Base-by-base conservation (phyloP, 1,140 invertebrate species). In the Danaus plexippus region DNA sequence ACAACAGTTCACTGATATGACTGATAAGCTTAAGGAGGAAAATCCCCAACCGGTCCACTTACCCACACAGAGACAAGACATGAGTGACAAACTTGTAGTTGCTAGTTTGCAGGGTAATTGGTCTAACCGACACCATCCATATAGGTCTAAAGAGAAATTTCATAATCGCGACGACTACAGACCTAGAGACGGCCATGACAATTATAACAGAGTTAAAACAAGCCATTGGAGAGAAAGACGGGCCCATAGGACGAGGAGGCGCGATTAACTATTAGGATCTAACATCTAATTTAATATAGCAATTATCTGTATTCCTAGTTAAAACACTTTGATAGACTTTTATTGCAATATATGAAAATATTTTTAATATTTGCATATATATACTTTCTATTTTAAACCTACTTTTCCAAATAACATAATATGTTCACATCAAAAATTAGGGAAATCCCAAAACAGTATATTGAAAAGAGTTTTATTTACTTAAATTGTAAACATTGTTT, bases 61-160 rank as follows among this genome's bases (percentile, higher is more conserved):
- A 41, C 52, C 62, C 9, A 54, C 59, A n/a, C 71, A 63, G 13
- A 57, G 56, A 15, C 61, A 65, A 50, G 71, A 76, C 12, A 45
- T 52, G n/a, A 67, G 64, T 63, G 78, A 84, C 47, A 73, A 74
- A 43, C 56, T 88, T 11, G 74, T 75, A 11, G 66, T 80, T 45
- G 84, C 85, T 5, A 87, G 85, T 63, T 75, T 88, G 57, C 85
- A 88, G 66, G 87, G 86, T 9, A 81, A 87, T 54, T 87, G 84
- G 87, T 67, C 76, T 1, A 75, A 84, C 46, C 75, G 84, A 60
- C 80, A 85, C 56, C 77, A 85, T 45, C 80, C 80, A 9, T 87
- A 87, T 48, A 64, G 70, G 43, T 15, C 63, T 12, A 76, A 83
- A 52, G 77, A 80, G 2, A 71, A 71, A 18, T 40, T n/a, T 1